A percentile compares a stretch with the other conserved stretches of the same genome.
These are phyloP conservation scores for Cygnus olor DNA, from an alignment of 2,797 vertebrate species.

Conservation along the genomic window DNA sequence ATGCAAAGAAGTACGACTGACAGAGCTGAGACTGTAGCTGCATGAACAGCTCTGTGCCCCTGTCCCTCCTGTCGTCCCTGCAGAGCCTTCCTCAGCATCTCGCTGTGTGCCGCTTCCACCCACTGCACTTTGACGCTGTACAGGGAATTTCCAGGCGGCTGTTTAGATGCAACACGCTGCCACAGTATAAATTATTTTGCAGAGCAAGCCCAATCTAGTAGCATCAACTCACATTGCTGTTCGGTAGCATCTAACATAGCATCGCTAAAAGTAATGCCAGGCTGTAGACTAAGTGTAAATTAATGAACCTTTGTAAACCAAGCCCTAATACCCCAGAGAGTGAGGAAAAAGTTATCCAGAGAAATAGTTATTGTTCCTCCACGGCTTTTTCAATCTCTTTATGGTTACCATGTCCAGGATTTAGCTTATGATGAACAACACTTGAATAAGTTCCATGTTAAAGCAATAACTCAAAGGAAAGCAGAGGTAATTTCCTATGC, in stretches of 20 bases:
- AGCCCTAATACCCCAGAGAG: neutral
- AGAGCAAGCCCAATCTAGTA: neutral
- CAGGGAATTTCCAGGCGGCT: constrained; percentile 58
- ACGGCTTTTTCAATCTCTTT: neutral
- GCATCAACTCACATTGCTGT: neutral
- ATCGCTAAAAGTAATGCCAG: neutral
- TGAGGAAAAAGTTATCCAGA: neutral
- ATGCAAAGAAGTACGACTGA: neutral
- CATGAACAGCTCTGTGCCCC: neutral
- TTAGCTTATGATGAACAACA: neutral
- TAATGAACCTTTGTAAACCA: neutral
- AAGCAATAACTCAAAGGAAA: neutral
- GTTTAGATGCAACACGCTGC: neutral
- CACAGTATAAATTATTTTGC: neutral
- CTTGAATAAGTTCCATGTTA: neutral
- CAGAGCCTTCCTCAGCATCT: neutral
- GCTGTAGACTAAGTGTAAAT: neutral
- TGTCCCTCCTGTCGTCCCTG: neutral
- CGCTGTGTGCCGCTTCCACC: neutral
- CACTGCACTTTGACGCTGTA: neutral
- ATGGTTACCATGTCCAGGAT: neutral
- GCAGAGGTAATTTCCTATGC: neutral
- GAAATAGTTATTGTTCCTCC: neutral
- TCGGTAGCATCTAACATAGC: neutral
- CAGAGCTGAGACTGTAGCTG: neutral